Evolutionary conservation across 2,888 invertebrate genomes (phyloP).

Genomic region (Microplitis deprimator): DNA sequence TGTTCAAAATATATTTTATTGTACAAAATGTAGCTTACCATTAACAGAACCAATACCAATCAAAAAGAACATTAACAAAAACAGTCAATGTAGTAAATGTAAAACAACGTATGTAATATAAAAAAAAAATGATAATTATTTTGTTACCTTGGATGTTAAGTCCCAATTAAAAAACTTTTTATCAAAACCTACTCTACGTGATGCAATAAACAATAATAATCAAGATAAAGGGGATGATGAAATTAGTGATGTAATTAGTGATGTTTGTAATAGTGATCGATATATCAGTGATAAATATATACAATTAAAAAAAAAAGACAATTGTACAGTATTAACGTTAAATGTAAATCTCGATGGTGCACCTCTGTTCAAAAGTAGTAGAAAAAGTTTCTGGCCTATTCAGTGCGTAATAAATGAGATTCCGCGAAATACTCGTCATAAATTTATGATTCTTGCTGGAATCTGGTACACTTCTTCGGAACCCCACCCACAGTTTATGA

Average conservation of each 20-base stretch:
- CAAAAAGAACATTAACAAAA: conserved; percentile 9
- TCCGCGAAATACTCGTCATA: conserved; percentile 30
- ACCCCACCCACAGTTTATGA: conserved; percentile 43
- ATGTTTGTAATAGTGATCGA: neutral
- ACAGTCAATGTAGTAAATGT: conserved; percentile 33
- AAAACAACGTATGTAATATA: conserved; percentile 19
- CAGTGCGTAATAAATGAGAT: conserved; percentile 37
- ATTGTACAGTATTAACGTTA: neutral
- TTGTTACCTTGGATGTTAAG: neutral
- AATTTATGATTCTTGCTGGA: conserved; percentile 35
- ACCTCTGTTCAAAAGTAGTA: conserved; percentile 30
- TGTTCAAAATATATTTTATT: too few relatives aligned
- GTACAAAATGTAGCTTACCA: too few relatives aligned
- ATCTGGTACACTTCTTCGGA: conserved; percentile 28
- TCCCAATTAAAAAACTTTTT: neutral
- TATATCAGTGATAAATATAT: conserved; percentile 6
- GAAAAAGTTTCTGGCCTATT: conserved; percentile 35
- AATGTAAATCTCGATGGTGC: conserved; percentile 42
- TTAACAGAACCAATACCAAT: neutral
- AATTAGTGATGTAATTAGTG: neutral
- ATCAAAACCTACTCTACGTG: too few relatives aligned
- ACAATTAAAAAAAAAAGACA: too few relatives aligned
- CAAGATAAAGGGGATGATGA: neutral
- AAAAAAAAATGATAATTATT: conserved; percentile 5
- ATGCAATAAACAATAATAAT: neutral